phyloP scores from a whole-genome alignment of 2,888 invertebrate species.

The Mesorhabditis sp. region DNA sequence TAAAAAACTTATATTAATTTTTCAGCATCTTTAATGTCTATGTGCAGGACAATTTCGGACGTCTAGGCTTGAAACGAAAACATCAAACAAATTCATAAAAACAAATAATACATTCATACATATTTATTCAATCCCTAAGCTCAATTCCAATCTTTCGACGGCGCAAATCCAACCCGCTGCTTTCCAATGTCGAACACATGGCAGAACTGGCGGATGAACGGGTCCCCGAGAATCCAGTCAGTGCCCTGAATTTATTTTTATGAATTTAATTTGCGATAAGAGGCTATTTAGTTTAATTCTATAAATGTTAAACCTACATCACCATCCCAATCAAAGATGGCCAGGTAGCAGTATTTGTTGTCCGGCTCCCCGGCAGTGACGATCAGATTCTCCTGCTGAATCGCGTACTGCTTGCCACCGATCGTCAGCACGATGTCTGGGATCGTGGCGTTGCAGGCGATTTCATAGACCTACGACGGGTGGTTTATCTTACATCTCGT shows the following conservation, averaged over 20 bases:
- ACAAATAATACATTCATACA: too few species aligned
- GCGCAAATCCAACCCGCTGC: not conserved
- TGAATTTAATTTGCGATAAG: not conserved
- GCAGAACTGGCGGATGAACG: slow-evolving; percentile 3
- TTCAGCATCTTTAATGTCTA: too few species aligned
- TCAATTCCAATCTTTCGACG: not conserved
- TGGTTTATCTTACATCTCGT: too few species aligned
- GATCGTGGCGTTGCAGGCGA: slow-evolving; percentile 2
- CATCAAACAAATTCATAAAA: too few species aligned
- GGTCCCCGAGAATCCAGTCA: slow-evolving; percentile 5
- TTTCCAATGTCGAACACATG: not conserved
- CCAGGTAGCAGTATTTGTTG: not conserved
- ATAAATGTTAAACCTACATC: not conserved
- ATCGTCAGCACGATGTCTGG: not conserved
- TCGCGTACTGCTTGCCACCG: not conserved
- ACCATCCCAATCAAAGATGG: not conserved
- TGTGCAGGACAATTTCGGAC: too few species aligned
- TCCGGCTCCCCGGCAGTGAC: not conserved
- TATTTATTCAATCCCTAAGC: too few species aligned
- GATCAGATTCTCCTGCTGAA: not conserved
- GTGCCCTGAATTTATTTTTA: not conserved
- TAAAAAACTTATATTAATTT: too few species aligned
- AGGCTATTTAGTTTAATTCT: not conserved
- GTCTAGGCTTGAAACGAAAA: too few species aligned
- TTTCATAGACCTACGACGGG: not conserved